Evolutionary conservation across 2,888 invertebrate genomes (phyloP).

Genomic region (Scrobipalpa costella): DNA sequence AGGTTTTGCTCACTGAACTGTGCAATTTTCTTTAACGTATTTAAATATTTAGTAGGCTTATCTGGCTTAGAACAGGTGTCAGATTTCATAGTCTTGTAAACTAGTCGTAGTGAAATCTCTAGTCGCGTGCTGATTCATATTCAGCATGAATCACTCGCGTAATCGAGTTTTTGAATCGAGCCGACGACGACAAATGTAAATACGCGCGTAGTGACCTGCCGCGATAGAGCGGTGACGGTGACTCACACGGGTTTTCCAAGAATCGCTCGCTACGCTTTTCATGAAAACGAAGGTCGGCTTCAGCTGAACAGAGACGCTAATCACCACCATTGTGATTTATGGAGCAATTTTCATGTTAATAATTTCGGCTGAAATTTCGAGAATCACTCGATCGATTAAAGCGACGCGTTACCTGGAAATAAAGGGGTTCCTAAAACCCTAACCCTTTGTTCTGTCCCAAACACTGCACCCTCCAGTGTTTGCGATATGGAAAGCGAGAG

Average conservation of each 20-base stretch:
- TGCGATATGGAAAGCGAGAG: conserved; percentile 54
- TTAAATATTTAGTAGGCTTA: neutral
- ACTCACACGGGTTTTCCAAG: conserved; percentile 80
- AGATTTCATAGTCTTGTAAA: conserved; percentile 26
- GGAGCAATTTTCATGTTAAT: conserved; percentile 45
- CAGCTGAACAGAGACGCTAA: conserved; percentile 46
- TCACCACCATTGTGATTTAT: conserved; percentile 45
- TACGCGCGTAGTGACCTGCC: conserved; percentile 73
- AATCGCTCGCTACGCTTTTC: conserved; percentile 71
- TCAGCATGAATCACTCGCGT: conserved; percentile 74
- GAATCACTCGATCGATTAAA: conserved; percentile 26
- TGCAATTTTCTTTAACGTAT: neutral
- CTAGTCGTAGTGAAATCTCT: conserved; percentile 44
- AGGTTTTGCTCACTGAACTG: conserved; percentile 12
- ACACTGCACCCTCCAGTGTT: conserved; percentile 50
- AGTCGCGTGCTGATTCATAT: conserved; percentile 73
- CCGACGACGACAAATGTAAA: conserved; percentile 69
- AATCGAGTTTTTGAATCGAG: conserved; percentile 79
- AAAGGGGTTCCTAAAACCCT: conserved; percentile 43
- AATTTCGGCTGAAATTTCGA: conserved; percentile 33
- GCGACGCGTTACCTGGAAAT: conserved; percentile 30
- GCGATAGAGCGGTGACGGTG: conserved; percentile 66
- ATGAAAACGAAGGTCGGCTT: conserved; percentile 72
- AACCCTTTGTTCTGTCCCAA: conserved; percentile 49
- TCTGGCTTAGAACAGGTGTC: conserved; percentile 17